These are phyloP conservation scores for Lathamus discolor DNA, from an alignment of 2,113 vertebrate species.

Conservation along the genomic window DNA sequence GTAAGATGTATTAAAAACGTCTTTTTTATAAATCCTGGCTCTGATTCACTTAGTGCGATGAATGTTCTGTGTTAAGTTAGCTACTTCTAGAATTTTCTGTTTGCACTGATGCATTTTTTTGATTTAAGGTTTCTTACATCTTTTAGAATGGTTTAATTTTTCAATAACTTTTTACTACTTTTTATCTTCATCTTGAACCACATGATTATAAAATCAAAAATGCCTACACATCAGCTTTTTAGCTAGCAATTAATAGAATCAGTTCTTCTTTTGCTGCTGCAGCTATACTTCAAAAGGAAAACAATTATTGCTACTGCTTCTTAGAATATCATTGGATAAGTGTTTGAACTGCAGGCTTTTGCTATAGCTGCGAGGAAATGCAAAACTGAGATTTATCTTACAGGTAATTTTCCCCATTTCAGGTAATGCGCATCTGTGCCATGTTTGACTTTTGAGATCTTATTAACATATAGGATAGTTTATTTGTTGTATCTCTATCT, in stretches of 20 bases:
- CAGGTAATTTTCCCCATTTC: neutral
- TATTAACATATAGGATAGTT: neutral
- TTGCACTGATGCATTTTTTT: neutral
- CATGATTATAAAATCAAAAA: neutral
- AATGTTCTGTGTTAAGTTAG: neutral
- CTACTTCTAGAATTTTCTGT: neutral
- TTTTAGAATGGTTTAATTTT: neutral
- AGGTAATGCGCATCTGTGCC: neutral
- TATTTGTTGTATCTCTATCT: conserved; percentile 13
- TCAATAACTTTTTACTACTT: neutral
- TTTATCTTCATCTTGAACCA: neutral
- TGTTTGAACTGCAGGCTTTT: neutral
- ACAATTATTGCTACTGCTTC: neutral
- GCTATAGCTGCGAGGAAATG: neutral
- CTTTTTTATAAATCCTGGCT: neutral
- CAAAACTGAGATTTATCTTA: neutral
- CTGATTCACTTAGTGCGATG: neutral
- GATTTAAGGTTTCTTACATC: neutral
- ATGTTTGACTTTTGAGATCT: neutral
- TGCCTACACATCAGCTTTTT: neutral
- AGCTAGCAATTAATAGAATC: neutral
- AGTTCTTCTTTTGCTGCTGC: neutral
- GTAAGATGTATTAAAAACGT: neutral
- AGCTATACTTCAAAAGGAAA: neutral
- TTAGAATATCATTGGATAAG: neutral